These are phyloP conservation scores for Heliopora coerulea DNA, from an alignment of 92 coral and sea anemone species.

Conservation along the genomic window DNA sequence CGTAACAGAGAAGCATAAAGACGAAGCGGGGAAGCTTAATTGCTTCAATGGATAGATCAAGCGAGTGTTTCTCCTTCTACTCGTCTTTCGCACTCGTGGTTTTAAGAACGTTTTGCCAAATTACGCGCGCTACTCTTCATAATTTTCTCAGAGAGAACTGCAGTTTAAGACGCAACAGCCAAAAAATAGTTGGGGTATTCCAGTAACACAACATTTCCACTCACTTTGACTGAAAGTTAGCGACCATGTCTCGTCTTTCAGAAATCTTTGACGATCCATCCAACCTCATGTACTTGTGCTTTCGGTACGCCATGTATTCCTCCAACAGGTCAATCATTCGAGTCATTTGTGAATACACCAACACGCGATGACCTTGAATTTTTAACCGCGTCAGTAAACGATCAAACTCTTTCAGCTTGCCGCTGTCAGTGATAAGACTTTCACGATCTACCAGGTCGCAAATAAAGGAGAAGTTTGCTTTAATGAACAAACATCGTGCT, in stretches of 20 bases:
- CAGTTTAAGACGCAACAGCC: too few species aligned
- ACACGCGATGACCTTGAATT: constrained; percentile 90
- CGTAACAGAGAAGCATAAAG: too few species aligned
- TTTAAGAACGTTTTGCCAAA: too few species aligned
- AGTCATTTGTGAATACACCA: constrained; percentile 97
- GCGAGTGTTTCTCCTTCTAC: too few species aligned
- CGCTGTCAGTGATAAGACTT: constrained; percentile 91
- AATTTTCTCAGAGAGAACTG: too few species aligned
- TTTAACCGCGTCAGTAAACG: constrained; percentile 83
- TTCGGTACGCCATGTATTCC: constrained; percentile 96
- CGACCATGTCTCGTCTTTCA: constrained; percentile 96
- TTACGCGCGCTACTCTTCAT: too few species aligned
- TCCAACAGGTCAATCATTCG: constrained; percentile 93
- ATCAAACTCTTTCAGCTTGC: constrained; percentile 88
- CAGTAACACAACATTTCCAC: too few species aligned
- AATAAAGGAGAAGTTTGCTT: neutral
- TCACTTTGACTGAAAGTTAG: constrained; percentile 93
- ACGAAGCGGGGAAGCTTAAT: too few species aligned
- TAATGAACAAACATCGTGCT: too few species aligned
- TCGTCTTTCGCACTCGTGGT: too few species aligned
- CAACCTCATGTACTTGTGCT: constrained; percentile 94
- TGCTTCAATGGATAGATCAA: too few species aligned
- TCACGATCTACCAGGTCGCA: constrained; percentile 63
- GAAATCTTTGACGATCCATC: constrained; percentile 98
- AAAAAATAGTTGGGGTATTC: too few species aligned